Evolutionary conservation across 2,888 invertebrate genomes (phyloP).

Genomic region (Zeuzera pyrina): DNA sequence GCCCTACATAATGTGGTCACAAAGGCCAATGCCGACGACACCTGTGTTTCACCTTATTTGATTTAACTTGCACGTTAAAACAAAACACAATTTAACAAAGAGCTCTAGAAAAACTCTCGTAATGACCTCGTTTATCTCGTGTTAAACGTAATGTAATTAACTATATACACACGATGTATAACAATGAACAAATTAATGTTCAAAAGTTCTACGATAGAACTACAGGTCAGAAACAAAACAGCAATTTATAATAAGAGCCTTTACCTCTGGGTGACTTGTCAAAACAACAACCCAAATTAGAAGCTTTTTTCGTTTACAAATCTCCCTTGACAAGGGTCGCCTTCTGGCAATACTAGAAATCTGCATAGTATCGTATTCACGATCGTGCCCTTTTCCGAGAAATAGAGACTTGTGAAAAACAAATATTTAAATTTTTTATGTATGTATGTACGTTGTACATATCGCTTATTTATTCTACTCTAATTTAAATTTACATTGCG

Average conservation of each 20-base stretch:
- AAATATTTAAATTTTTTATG: no score
- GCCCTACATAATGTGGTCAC: slow-evolving; percentile 25
- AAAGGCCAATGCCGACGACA: slow-evolving; percentile 20
- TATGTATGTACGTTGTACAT: no score
- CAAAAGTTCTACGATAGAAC: not conserved
- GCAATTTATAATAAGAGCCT: not conserved
- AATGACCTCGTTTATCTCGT: not conserved
- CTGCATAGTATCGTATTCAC: slow-evolving; percentile 25
- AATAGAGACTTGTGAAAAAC: no score
- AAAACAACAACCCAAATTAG: slow-evolving; percentile 55
- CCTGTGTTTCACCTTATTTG: slow-evolving; percentile 23
- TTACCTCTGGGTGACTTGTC: slow-evolving; percentile 42
- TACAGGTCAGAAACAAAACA: not conserved
- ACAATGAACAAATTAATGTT: not conserved
- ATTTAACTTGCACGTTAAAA: slow-evolving; percentile 7
- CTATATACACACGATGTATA: not conserved
- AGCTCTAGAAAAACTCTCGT: slow-evolving; percentile 1
- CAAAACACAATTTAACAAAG: slow-evolving; percentile 1
- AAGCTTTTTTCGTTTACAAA: slow-evolving; percentile 54
- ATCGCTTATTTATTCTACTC: no score
- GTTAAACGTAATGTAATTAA: no score
- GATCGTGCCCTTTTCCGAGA: slow-evolving; percentile 24
- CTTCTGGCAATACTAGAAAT: slow-evolving; percentile 35
- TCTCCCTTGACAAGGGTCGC: slow-evolving; percentile 59
- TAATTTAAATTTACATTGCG: no score